Percentiles rank a stretch among this genome's conserved stretches.
Conservation (phyloP, 2,797 vertebrate genomes). For the Melanotaenia pygmaea region DNA sequence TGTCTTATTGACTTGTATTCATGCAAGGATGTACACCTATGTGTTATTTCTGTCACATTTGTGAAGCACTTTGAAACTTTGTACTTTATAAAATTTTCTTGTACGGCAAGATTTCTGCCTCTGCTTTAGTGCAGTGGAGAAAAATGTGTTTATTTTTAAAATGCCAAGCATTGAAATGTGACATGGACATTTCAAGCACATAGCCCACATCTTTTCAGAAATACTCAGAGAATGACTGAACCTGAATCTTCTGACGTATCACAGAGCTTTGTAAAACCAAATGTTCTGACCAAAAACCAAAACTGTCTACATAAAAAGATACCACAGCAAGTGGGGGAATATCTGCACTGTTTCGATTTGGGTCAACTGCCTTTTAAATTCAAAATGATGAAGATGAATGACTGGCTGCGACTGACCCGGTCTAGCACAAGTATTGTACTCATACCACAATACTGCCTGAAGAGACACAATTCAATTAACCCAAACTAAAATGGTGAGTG, state of each 20-base stretch:
- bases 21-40: neutral
- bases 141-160: neutral
- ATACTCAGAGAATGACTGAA: neutral
- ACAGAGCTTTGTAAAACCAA: neutral
- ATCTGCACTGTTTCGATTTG: neutral
- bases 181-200: neutral
- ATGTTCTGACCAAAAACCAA: neutral
- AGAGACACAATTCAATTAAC: constrained; percentile 49
- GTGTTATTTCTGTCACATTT: neutral
- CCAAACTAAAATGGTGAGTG: constrained; percentile 29
- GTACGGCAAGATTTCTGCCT: neutral
- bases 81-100: neutral
- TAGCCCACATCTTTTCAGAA: neutral
- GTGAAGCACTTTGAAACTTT: neutral
- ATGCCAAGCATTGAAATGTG: neutral
- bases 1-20: neutral
- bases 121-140: neutral
- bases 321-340: neutral
- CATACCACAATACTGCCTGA: constrained; percentile 23
- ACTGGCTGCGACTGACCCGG: neutral
- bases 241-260: neutral
- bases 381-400: neutral
- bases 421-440: constrained; percentile 5
- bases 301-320: neutral
- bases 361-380: constrained; percentile 5